Evolutionary conservation across 2,113 vertebrate species (phyloP), one percentile per base, ranked within the genome.

Genomic region (Arothron firmamentum): DNA sequence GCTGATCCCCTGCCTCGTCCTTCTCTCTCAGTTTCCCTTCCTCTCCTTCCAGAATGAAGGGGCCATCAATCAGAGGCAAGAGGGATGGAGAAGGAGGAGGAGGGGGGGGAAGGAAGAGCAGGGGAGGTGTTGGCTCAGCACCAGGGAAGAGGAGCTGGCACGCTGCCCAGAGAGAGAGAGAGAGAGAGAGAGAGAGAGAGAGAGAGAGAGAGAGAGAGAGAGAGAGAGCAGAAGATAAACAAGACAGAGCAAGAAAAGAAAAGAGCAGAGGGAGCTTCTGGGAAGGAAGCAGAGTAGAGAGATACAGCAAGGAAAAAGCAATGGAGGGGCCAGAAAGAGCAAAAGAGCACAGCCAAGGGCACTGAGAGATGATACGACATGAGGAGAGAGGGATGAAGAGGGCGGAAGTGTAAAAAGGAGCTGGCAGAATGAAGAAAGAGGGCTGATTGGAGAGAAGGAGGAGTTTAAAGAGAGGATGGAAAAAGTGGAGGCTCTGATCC

Each of bases 21-120:
- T 47, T n/a, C 54, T 47, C 13, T 77, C 78, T 72, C 70, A 79
- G 57, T 85, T 85, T 82, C 79, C 67, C 80, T 84, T 88, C 83
- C 80, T 85, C 72, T 83, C 81, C 76, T 88, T 85, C 77, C 82
- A 80, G 67, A 88, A 88, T 87, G 80, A 84, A 84, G 84, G 83
- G 86, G 80, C 87, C 87, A 91, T 90, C 89, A 90, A 90, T 91
- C 87, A 90, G 82, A 81, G 75, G 77, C 75, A 77, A 82, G 73
- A 74, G 77, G 78, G 78, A 81, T 72, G 66, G 76, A 76, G 71
- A 67, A 65, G 3, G 72, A 63, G 19, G 59, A 59, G 61, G 48
- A 47, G 45, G 55, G n/a, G 66, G 42, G 38, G 62, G 53, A 66
- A n/a, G 70, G 75, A 62, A 67, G 57, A 58, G 73, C 59, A 58